Conservation (phyloP, 2,113 vertebrate species). For the Lepisosteus osseus region DNA sequence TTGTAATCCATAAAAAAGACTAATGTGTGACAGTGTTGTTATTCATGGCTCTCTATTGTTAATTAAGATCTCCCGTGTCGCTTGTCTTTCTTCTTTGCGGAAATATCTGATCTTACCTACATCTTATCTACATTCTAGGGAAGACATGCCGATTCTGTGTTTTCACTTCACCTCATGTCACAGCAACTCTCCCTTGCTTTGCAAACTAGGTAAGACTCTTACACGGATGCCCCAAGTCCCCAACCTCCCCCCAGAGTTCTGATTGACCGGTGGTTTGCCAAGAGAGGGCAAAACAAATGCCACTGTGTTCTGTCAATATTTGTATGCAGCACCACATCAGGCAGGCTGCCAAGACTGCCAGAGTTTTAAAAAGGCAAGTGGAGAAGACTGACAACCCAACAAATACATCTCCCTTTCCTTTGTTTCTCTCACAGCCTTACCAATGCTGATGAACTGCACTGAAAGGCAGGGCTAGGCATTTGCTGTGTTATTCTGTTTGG, state of each 20-base stretch:
- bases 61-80: neutral
- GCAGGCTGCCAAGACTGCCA: conserved; percentile 62
- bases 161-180: conserved; percentile 40
- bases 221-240: conserved; percentile 32
- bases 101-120: conserved; percentile 63
- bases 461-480: conserved; percentile 7
- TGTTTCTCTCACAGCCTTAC: conserved; percentile 66
- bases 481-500: conserved; percentile 26
- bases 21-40: neutral
- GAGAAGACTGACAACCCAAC: conserved; percentile 69
- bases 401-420: conserved; percentile 53
- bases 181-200: no score
- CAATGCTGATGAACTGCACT: conserved; percentile 43
- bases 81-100: neutral
- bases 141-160: conserved; percentile 51
- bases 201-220: conserved; percentile 38
- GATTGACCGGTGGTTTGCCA: conserved; percentile 57
- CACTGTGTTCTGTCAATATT: conserved; percentile 75
- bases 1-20: neutral
- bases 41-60: neutral
- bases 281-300: conserved; percentile 64
- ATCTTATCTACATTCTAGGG: conserved; percentile 69
- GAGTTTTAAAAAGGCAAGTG: conserved; percentile 65
- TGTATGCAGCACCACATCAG: conserved; percentile 69
- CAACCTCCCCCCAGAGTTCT: conserved; percentile 64